Base-by-base conservation (phyloP, 64 coral and sea anemone genomes). In the Pocillopora verrucosa region DNA sequence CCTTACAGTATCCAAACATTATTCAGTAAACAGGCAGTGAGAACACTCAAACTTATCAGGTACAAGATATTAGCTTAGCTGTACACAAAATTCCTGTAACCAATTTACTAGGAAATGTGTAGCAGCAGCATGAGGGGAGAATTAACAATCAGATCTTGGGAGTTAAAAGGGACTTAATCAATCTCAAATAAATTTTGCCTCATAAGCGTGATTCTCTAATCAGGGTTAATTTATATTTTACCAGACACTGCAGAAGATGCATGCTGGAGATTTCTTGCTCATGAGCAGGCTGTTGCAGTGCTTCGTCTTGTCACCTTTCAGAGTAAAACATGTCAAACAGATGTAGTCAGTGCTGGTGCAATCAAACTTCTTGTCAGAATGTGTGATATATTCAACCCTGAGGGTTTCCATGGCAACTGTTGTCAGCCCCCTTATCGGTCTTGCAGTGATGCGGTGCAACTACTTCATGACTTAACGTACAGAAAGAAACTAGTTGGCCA, bases 401-500 rank as follows among this genome's bases (percentile, higher is more conserved):
- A 24, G 56, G 82, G 80, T 75, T 26, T 11, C 35, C 92, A 94
- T 73, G 51, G 80, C 62, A 94, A 75, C 56, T 94, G 92, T 87
- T 94, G 92, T 61, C 63, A 79, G 14, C 24, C 82, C 10, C 26
- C 22, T 11, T 62, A 59, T 7, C 0, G 70, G 20, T 86, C 76
- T 13, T 84, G 65, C 0, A 20, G 34, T 10, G 72, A 90, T 15
- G 92, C 88, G 30, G 87, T 77, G 25, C 30, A 77, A 16, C 68
- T 60, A 65, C 45, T 94, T n/a, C 65, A 85, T 75, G 82, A 94
- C 5, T 58, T 94, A 24, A 90, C 88, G 12, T 34, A 81, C 13
- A 72, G 57, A 35, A 85, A 87, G 70, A 87, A 91, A 77, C 81
- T 90, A 9, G 86, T 90, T 74, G 89, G 89, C 38, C 80, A 90